A percentile compares a stretch with the other conserved stretches of the same genome.
Conservation (phyloP, 2,113 vertebrate genomes). For the Tylochromis polylepis region DNA sequence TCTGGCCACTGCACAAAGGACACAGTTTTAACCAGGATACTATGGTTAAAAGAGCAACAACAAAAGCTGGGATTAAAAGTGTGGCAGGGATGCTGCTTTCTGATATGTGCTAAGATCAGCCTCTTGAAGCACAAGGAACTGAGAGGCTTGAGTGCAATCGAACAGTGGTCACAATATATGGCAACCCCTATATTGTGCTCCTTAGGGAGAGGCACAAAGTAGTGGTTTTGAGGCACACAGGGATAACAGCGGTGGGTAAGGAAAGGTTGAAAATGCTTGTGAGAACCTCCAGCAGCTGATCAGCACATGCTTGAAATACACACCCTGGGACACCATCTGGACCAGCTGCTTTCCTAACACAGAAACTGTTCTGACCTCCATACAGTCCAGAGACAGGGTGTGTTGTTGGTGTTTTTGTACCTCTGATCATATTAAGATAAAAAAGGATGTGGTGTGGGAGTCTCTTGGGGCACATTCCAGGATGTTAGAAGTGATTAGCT, state of each 20-base stretch:
- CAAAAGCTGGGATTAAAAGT: neutral
- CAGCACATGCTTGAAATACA: neutral
- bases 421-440: neutral
- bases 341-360: neutral
- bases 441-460: neutral
- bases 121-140: neutral
- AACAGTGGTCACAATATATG: neutral
- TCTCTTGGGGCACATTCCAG: neutral
- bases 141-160: neutral
- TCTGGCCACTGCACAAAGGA: slow-evolving; percentile 82
- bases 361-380: neutral
- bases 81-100: neutral
- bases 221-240: neutral
- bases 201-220: neutral
- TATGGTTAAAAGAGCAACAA: neutral
- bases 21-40: neutral
- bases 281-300: neutral
- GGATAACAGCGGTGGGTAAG: neutral
- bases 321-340: neutral
- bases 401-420: neutral
- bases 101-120: neutral
- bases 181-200: neutral
- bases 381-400: neutral
- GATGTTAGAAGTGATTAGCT: neutral
- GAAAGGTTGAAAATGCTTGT: neutral